Evolutionary conservation across 2,113 vertebrate genomes (phyloP), one percentile per base, ranked within the genome.

Genomic region (Dromas ardeola): DNA sequence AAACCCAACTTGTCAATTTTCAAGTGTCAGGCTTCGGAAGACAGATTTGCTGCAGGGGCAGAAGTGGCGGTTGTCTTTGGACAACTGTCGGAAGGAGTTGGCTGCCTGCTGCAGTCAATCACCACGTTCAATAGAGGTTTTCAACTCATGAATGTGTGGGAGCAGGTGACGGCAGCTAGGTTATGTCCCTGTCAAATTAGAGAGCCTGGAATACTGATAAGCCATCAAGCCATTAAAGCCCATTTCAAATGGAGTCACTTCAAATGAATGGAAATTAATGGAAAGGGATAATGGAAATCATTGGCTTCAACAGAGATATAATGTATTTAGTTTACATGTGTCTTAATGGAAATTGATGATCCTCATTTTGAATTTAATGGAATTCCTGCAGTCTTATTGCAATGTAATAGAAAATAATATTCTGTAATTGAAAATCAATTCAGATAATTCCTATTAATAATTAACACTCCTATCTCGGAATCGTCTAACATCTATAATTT

Each of bases 371-470:
- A 88, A 55, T 97, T 94, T 98, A 97, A 98, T 98, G 93, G 92
- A 90, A 97, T 98, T 94, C 95, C 97, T 97, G 95, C 78, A 96
- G 90, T 58, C 95, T 95, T 97, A 87, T 62, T 97, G 96, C 93
- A 89, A 9, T 61, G 71, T 92, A 96, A 97, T 91, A 97, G 96
- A 97, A 98, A 98, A 98, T 95, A 88, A 98, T 97, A 97, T 79
- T 97, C 92, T 92, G 73, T 97, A 94, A 98, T 95, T 97, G 97
- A 72, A 79, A 98, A 98, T 98, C 97, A 97, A 97, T 98, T 95
- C 96, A 97, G 97, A 97, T 98, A 96, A 98, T 97, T 96, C 73
- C 96, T 95, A 95, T 98, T 94, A 98, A 97, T 98, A 98, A 98
- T 98, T 98, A 98, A 98, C 97, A 88, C 90, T 87, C 65, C 94